phyloP scores from a whole-genome alignment of 2,797 vertebrate species.

The Sebastes umbrosus region DNA sequence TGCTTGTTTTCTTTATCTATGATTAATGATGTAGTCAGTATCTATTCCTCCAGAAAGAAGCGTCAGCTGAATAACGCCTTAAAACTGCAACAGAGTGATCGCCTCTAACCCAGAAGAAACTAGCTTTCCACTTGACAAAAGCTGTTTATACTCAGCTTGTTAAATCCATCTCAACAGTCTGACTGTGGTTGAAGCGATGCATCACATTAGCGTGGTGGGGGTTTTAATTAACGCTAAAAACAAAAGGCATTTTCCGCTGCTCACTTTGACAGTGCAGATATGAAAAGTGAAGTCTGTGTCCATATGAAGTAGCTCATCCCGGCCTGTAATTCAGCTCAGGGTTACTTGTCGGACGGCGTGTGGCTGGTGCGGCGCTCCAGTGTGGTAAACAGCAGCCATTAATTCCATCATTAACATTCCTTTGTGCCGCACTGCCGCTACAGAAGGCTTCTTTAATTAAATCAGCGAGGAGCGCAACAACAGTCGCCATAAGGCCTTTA shows the following conservation, averaged over 20 bases:
- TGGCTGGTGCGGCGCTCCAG: constrained; percentile 50
- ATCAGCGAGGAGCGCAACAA: constrained; percentile 65
- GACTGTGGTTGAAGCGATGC: constrained; percentile 46
- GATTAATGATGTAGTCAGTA: not conserved
- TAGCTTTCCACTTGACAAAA: constrained; percentile 37
- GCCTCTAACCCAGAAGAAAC: constrained; percentile 18
- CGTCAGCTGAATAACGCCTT: not conserved
- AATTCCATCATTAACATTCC: constrained; percentile 69
- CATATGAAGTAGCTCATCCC: constrained; percentile 36
- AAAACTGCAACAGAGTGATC: not conserved
- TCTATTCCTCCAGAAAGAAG: not conserved
- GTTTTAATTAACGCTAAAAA: constrained; percentile 67
- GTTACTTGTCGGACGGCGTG: constrained; percentile 38
- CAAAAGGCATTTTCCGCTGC: constrained; percentile 56
- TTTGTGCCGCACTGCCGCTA: constrained; percentile 59
- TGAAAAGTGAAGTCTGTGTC: constrained; percentile 63
- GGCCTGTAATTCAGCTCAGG: constrained; percentile 54
- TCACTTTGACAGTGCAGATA: constrained; percentile 58
- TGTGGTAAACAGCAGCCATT: constrained; percentile 58
- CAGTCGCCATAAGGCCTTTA: constrained; percentile 69
- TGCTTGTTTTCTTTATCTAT: not conserved
- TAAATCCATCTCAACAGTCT: constrained; percentile 56
- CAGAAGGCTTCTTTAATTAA: constrained; percentile 76
- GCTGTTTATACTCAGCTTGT: constrained; percentile 36
- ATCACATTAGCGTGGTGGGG: constrained; percentile 50